Conservation (phyloP, 2,797 vertebrate genomes). For the Peromyscus melanophrys region DNA sequence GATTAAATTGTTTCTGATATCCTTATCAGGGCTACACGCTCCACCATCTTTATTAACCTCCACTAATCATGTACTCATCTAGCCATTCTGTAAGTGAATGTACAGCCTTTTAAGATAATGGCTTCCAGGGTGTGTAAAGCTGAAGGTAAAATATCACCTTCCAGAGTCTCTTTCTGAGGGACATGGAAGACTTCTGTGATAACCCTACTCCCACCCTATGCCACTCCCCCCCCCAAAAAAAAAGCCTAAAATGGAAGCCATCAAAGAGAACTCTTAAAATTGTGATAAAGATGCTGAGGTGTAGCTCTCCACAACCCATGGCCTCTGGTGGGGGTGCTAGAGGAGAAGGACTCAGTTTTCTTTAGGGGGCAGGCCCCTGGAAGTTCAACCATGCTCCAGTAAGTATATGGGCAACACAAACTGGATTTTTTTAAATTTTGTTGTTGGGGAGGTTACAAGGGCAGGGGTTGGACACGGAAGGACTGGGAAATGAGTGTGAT, state of each 20-base stretch:
- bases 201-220: background rate
- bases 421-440: background rate
- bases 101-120: constrained; percentile 79
- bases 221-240: background rate
- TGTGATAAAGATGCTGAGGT: background rate
- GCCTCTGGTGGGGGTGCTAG: background rate
- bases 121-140: constrained; percentile 54
- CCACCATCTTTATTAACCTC: constrained; percentile 71
- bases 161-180: background rate
- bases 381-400: background rate
- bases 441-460: background rate
- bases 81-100: constrained; percentile 75
- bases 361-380: background rate
- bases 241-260: background rate
- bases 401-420: background rate
- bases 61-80: constrained; percentile 79
- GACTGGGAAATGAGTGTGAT: background rate
- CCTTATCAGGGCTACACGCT: constrained; percentile 62
- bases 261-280: background rate
- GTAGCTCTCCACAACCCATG: background rate
- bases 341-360: background rate
- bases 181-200: background rate
- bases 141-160: constrained; percentile 61
- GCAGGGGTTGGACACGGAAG: background rate
- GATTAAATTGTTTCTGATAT: constrained; percentile 75